Evolutionary conservation across 2,113 vertebrate genomes (phyloP).

Genomic region (Naja naja): DNA sequence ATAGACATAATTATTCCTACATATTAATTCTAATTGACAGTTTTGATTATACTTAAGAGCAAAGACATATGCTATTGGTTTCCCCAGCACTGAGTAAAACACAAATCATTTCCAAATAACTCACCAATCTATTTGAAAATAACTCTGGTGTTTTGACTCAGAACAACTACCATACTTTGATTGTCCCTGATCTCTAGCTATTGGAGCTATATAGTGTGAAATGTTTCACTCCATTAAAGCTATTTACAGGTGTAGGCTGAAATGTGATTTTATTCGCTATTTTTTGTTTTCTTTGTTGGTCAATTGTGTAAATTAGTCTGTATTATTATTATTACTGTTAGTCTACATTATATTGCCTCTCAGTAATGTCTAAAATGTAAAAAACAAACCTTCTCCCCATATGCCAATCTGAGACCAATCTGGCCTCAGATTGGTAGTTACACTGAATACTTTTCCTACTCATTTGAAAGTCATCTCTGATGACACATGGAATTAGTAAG

Average conservation of each 20-base stretch:
- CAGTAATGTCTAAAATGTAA: neutral
- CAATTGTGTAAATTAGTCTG: neutral
- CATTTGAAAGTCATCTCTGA: neutral
- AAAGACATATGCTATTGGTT: neutral
- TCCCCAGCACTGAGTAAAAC: neutral
- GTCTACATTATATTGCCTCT: neutral
- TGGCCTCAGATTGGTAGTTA: neutral
- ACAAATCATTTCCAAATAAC: neutral
- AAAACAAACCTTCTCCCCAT: neutral
- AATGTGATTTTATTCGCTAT: neutral
- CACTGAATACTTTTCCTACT: neutral
- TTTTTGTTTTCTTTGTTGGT: neutral
- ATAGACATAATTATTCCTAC: neutral
- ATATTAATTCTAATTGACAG: neutral
- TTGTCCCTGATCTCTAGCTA: neutral
- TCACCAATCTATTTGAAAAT: neutral
- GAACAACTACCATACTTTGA: neutral
- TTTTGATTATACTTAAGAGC: neutral
- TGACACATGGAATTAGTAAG: neutral
- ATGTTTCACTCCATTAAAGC: neutral
- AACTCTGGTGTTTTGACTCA: neutral
- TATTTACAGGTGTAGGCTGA: neutral
- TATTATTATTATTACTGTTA: neutral
- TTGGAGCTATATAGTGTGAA: neutral
- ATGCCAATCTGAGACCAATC: too few relatives aligned